Evolutionary conservation across 2,113 vertebrate genomes (phyloP).

Genomic region (Mastomys natalensis): DNA sequence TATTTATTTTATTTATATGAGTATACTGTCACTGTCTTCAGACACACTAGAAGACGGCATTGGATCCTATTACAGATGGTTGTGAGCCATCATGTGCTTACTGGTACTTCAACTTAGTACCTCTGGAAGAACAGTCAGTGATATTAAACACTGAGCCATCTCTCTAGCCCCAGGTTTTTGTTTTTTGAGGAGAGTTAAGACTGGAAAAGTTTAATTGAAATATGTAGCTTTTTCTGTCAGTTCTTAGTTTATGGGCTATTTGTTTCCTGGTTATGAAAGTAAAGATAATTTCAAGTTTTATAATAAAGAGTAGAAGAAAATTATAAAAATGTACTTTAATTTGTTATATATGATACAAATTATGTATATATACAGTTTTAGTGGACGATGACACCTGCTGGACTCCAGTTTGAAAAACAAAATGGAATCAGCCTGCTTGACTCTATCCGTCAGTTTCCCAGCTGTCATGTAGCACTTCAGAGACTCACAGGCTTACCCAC

Average conservation of each 20-base stretch:
- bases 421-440: background rate
- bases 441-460: background rate
- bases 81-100: no score
- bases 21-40: no score
- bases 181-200: background rate
- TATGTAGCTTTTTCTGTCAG: background rate
- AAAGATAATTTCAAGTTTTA: background rate
- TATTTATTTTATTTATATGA: no score
- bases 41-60: no score
- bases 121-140: no score
- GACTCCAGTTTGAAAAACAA: background rate
- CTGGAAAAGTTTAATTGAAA: slow-evolving; percentile 4
- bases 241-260: background rate
- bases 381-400: background rate
- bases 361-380: no score
- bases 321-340: background rate
- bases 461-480: background rate
- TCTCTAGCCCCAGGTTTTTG: no score
- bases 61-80: no score
- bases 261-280: slow-evolving; percentile 6
- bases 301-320: background rate
- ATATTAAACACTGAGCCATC: no score
- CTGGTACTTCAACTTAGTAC: no score
- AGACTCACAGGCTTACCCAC: background rate
- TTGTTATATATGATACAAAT: no score